Base-by-base conservation (phyloP, 1,140 invertebrate species). In the Caenorhabditis briggsae region DNA sequence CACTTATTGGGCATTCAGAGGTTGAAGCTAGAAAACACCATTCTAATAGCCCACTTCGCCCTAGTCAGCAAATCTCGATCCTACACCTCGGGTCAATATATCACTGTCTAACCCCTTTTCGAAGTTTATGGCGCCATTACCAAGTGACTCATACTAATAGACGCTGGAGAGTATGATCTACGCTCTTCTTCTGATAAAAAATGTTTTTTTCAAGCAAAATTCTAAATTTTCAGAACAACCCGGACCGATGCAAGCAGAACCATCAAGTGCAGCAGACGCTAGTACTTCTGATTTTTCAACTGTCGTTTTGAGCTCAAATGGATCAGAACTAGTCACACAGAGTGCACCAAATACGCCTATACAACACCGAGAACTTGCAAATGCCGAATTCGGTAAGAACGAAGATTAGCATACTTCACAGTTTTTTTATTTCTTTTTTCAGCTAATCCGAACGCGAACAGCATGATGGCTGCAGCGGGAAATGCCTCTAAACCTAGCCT, bases 311-410 rank as follows among this genome's bases (percentile, higher is more conserved):
- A n/a, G 14, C 2, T 53, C 70, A 9, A 46, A 78, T 50, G 70
- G 70, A 12, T 61, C 83, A 14, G 83, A 84, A 23, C 16, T 85
- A 18, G 58, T 85, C 14, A 70, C 84, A 6, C 84, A 85, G 20
- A 85, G 84, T 58, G 84, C 84, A 11, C 84, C 84, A 20, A 85
- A 61, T 20, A 85, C 84, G 9, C 84, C 84, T 11, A 61, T 85
- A 53, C 61, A 64, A 16, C 84, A 85, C 25, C 8, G 84, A 23
- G 84, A 74, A 33, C 46, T 46, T 46, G 70, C 70, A 46, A 78
- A 78, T 46, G 70, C 70, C 5, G 70, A 78, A 33, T 78, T 78
- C 12, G 70, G 70, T 5, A 48, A 78, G 20, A 78, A 50, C 1
- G 70, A 78, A 78, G 70, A 46, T 78, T 33, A 33, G 33, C 3